Base-by-base conservation (phyloP, 2,797 vertebrate genomes). In the Chelmon rostratus region DNA sequence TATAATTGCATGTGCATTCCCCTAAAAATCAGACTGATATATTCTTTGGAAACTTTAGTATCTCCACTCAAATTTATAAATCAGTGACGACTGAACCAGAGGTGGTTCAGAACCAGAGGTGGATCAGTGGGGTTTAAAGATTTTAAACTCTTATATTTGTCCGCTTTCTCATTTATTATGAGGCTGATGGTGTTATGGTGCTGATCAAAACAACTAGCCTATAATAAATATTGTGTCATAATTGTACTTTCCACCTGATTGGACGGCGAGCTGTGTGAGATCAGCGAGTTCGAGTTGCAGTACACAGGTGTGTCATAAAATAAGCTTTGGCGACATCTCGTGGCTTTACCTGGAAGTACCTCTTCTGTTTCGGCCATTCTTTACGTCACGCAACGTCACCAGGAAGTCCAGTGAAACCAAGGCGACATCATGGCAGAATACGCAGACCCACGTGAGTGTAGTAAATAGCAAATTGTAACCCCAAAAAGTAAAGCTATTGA, bases 361-460 rank as follows among this genome's bases (percentile, higher is more conserved):
- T 47, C 21, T 19, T 5, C 1, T 19, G 2, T 11, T 11, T 10
- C 38, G 0, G 23, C 23, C 3, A 6, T 7, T 37, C 4, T 0
- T 21, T 31, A 84, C 91, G 91, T 92, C 83, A 85, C 1, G 0
- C 0, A 1, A 86, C 91, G 90, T 93, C 78, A 93, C 68, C 92
- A 86, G 94, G 94, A 96, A 93, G 92, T 89, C 23, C 28, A n/a
- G 23, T 18, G 69, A 68, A 79, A 52, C 75, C 52, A 37, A 75
- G 31, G 53, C 80, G 63, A 8, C 88, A 94, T 78, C 92, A 96
- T 96, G 96, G 96, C 92, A 68, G 92, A 88, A 28, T 44, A 81
- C 94, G 86, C 63, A 88, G 86, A 90, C 73, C 49, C 95, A 96
- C 92, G 95, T 96, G 95, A 94, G 92, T 92, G 4, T 40, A 28